Evolutionary conservation across 2,888 invertebrate genomes (phyloP).

Genomic region (Metalampra italica): DNA sequence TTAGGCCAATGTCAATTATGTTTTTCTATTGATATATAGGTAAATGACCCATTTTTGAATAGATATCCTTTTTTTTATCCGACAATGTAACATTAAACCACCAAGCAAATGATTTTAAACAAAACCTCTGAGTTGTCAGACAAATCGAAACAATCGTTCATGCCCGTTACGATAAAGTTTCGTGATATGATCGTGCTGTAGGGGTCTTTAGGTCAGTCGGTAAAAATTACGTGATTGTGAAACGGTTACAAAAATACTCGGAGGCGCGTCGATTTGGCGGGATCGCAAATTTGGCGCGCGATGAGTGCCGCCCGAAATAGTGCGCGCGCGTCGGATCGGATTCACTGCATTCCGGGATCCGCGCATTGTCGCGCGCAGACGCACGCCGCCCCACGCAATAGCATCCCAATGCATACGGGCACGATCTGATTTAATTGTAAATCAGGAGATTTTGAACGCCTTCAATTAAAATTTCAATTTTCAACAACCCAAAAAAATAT

Average conservation of each 20-base stretch:
- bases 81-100: not conserved
- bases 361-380: constrained; percentile 41
- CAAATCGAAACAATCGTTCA: not conserved
- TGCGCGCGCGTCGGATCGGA: constrained; percentile 66
- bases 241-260: constrained; percentile 70
- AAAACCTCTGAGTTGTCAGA: not conserved
- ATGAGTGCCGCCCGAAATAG: constrained; percentile 66
- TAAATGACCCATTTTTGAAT: no score
- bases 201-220: constrained; percentile 20
- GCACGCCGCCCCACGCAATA: constrained; percentile 3
- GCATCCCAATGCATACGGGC: no score
- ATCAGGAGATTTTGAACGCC: no score
- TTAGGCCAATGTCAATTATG: constrained; percentile 69
- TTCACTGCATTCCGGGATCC: constrained; percentile 67
- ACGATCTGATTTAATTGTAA: no score
- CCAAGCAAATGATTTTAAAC: not conserved
- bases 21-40: constrained; percentile 36
- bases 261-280: constrained; percentile 70
- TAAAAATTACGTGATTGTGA: constrained; percentile 58
- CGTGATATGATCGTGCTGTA: not conserved
- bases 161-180: not conserved
- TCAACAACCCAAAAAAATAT: no score
- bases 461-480: no score
- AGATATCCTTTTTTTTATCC: no score
- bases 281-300: constrained; percentile 76